Conservation (phyloP, 23 tunicate genomes). For the Pegea sp. region DNA sequence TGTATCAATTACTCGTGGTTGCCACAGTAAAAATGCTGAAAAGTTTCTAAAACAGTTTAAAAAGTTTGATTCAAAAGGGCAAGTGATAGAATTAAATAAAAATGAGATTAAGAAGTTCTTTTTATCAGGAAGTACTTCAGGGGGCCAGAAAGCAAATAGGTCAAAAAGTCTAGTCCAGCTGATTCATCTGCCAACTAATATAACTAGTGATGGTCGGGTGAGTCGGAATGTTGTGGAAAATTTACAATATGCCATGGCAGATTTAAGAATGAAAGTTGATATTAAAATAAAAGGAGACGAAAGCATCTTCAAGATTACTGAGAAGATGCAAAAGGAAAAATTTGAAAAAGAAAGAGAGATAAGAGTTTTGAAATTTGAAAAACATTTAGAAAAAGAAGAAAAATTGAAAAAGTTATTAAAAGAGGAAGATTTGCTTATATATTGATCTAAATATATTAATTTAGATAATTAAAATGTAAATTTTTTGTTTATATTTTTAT, state of each 20-base stretch:
- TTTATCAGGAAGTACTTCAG: conserved; percentile 22
- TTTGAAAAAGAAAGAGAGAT: conserved; percentile 1
- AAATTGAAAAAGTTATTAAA: conserved; percentile 20
- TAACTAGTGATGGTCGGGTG: conserved; percentile 6
- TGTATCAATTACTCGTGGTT: too few relatives aligned
- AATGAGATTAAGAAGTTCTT: background rate
- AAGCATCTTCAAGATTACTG: conserved; percentile 11
- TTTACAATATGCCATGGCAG: conserved; percentile 17
- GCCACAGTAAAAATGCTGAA: background rate
- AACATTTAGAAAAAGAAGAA: conserved; percentile 9
- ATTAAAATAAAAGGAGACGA: conserved; percentile 26
- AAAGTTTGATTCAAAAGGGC: background rate
- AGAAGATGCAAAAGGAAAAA: conserved; percentile 12
- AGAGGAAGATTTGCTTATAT: conserved; percentile 27
- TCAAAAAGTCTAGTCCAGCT: conserved; percentile 17
- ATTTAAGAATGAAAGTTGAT: conserved; percentile 20
- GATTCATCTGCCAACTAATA: conserved; percentile 19
- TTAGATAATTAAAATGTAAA: conserved; percentile 6
- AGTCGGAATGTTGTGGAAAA: conserved; percentile 16
- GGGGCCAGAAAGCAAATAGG: conserved; percentile 56
- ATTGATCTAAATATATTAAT: conserved; percentile 2
- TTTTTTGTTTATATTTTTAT: conserved; percentile 1
- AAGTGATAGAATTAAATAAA: background rate
- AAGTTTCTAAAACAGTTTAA: background rate
- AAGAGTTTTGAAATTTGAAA: background rate